A percentile compares a stretch with the other conserved stretches of the same genome.
phyloP scores from a whole-genome alignment of 2,797 vertebrate species.

The Coendou prehensilis region DNA sequence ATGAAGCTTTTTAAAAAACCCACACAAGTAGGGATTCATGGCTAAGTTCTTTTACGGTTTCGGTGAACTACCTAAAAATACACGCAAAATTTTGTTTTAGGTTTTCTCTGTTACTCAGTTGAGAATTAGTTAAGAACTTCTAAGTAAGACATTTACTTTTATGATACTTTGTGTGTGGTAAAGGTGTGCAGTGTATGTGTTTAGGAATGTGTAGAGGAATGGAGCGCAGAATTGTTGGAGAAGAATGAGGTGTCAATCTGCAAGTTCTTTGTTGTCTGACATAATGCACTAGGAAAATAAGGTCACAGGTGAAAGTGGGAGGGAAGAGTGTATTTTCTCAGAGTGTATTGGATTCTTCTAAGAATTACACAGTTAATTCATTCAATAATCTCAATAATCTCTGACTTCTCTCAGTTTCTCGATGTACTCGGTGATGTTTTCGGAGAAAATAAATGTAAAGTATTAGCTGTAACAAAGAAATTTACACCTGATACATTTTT shows the following conservation, averaged over 20 bases:
- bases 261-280: conserved; percentile 29
- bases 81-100: background rate
- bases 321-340: conserved; percentile 41
- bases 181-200: background rate
- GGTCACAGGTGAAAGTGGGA: background rate
- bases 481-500: background rate
- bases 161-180: background rate
- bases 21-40: background rate
- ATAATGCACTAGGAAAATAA: conserved; percentile 45
- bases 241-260: background rate
- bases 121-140: conserved; percentile 53
- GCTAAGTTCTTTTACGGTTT: conserved; percentile 25
- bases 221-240: background rate
- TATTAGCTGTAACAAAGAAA: conserved; percentile 28
- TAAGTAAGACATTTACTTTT: conserved; percentile 26
- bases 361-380: background rate
- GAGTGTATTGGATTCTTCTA: conserved; percentile 36
- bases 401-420: background rate
- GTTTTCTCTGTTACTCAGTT: conserved; percentile 52
- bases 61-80: conserved; percentile 6
- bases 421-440: background rate
- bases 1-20: conserved; percentile 17
- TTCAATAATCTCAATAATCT: background rate
- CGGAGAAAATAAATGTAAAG: conserved; percentile 48
- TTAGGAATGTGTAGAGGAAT: background rate